Conservation (phyloP, 2,113 vertebrate species). For the Calonectris borealis region DNA sequence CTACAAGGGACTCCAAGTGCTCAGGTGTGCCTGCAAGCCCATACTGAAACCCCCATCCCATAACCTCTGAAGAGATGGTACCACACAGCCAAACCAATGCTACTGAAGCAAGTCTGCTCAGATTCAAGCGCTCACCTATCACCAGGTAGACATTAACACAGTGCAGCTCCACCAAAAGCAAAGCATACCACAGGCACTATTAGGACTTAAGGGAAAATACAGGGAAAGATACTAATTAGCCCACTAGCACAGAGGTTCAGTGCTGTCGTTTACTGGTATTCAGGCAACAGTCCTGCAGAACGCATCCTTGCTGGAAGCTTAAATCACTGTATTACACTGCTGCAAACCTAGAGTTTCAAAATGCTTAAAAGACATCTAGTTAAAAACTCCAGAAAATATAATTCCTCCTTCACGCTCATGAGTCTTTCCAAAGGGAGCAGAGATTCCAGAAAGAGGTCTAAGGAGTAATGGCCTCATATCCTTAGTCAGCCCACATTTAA, state of each 20-base stretch:
- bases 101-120: background rate
- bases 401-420: background rate
- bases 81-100: background rate
- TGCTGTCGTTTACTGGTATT: background rate
- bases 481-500: background rate
- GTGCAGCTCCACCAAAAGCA: background rate
- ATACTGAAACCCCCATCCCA: background rate
- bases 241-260: background rate
- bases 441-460: background rate
- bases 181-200: background rate
- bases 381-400: background rate
- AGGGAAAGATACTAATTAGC: background rate
- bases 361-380: background rate
- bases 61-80: background rate
- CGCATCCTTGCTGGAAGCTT: background rate
- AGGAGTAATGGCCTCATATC: background rate
- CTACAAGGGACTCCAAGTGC: background rate
- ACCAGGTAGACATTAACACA: background rate
- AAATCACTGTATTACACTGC: background rate
- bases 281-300: background rate
- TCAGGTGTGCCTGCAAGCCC: background rate
- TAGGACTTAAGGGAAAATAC: background rate
- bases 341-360: background rate
- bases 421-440: background rate
- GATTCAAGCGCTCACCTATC: background rate